phyloP scores from a whole-genome alignment of 2,113 vertebrate species.

The Paracanthobrama guichenoti region DNA sequence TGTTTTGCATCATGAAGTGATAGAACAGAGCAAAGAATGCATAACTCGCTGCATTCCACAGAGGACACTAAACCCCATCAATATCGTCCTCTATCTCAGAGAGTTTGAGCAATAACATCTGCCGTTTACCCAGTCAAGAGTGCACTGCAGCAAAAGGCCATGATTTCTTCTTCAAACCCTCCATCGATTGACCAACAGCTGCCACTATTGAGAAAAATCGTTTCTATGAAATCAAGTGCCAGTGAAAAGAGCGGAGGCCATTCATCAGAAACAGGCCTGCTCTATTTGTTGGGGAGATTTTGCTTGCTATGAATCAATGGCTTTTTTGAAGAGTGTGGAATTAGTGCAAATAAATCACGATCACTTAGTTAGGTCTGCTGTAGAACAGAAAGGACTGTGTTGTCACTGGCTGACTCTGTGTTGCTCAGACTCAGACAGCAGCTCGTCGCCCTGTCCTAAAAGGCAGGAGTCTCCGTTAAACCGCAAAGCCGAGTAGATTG shows the following conservation, averaged over 20 bases:
- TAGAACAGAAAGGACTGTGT: slow-evolving; percentile 36
- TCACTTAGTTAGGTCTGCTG: slow-evolving; percentile 30
- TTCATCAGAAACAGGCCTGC: slow-evolving; percentile 50
- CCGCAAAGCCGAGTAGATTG: neutral
- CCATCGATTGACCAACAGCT: slow-evolving; percentile 48
- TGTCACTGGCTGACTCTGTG: neutral
- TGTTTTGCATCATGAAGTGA: slow-evolving; percentile 26
- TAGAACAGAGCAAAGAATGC: slow-evolving; percentile 16
- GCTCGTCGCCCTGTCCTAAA: slow-evolving; percentile 23
- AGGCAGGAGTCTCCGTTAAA: slow-evolving; percentile 10
- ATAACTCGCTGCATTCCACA: slow-evolving; percentile 12
- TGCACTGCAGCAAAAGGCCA: slow-evolving; percentile 38
- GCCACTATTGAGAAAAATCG: slow-evolving; percentile 46
- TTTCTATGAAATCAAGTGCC: slow-evolving; percentile 36
- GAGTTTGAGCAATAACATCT: slow-evolving; percentile 39
- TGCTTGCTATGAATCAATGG: slow-evolving; percentile 41
- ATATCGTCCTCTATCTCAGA: slow-evolving; percentile 29
- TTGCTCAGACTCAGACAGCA: slow-evolving; percentile 19
- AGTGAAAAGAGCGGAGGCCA: slow-evolving; percentile 40
- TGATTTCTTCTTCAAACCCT: slow-evolving; percentile 37
- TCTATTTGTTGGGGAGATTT: slow-evolving; percentile 38
- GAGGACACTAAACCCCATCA: slow-evolving; percentile 28
- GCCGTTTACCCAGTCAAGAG: slow-evolving; percentile 23
- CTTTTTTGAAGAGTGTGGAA: slow-evolving; percentile 43
- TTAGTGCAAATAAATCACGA: slow-evolving; percentile 50